phyloP scores from a whole-genome alignment of 2,797 vertebrate genomes.

The Notoglanidium macrostoma region DNA sequence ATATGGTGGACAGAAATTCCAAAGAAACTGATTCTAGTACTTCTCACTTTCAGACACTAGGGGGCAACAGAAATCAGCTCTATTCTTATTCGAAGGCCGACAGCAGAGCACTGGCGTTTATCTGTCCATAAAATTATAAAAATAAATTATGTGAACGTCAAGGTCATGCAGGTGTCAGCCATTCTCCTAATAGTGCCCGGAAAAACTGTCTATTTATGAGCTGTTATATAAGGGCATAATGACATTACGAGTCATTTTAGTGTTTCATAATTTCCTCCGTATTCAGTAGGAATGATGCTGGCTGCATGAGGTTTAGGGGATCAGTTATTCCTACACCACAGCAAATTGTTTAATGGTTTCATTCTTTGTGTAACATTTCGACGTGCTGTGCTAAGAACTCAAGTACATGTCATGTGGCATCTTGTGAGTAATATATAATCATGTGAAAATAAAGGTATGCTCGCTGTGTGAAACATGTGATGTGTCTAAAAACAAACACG shows the following conservation, averaged over 20 bases:
- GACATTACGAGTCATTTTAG: background rate
- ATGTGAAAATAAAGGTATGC: background rate
- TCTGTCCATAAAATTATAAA: background rate
- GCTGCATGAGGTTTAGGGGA: background rate
- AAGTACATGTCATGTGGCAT: background rate
- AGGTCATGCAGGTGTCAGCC: background rate
- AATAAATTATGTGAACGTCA: background rate
- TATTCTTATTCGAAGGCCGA: background rate
- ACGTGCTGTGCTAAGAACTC: background rate
- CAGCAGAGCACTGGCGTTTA: background rate
- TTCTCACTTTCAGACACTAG: conserved; percentile 23
- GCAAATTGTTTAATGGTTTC: no score
- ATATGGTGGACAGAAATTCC: background rate
- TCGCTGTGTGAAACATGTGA: background rate
- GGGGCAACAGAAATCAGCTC: conserved; percentile 19
- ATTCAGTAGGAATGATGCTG: background rate
- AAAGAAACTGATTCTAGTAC: background rate
- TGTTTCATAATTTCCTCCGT: background rate
- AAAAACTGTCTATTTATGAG: background rate
- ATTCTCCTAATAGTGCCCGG: no score
- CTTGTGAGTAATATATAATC: background rate
- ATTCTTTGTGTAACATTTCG: no score
- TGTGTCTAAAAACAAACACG: background rate
- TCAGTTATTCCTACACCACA: background rate
- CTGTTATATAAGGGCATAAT: background rate